These are phyloP conservation scores for Platycercus adscitus DNA, from an alignment of 2,113 vertebrate genomes.

Conservation along the genomic window DNA sequence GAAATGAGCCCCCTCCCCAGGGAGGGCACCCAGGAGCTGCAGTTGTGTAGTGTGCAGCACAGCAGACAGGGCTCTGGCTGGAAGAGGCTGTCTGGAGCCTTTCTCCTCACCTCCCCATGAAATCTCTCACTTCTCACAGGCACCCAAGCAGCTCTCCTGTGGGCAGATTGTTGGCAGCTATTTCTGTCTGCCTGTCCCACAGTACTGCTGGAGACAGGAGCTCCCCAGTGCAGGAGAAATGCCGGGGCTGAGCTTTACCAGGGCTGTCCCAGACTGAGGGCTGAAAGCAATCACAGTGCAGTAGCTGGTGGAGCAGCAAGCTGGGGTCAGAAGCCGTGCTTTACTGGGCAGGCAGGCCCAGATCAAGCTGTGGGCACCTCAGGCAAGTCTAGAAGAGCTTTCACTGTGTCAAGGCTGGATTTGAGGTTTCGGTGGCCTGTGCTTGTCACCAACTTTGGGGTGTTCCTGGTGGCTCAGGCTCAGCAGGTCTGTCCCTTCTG, in stretches of 20 bases:
- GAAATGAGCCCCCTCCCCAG: neutral
- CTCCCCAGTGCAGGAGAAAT: neutral
- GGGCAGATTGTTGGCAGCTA: conserved; percentile 11
- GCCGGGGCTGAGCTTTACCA: neutral
- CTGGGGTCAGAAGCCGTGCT: neutral
- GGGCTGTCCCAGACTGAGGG: neutral
- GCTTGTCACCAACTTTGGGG: neutral
- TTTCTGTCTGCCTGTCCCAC: neutral
- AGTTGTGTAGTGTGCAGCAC: neutral
- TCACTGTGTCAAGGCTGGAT: neutral
- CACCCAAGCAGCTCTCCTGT: neutral
- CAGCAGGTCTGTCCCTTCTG: neutral
- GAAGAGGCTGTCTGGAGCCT: conserved; percentile 5
- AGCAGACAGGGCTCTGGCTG: neutral
- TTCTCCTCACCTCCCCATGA: neutral
- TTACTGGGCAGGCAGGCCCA: neutral
- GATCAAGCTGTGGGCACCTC: neutral
- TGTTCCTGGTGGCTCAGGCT: neutral
- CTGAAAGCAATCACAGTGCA: neutral
- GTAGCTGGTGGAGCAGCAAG: neutral
- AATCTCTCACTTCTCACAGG: neutral
- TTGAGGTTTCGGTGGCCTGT: neutral
- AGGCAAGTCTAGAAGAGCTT: neutral
- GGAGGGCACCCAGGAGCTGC: neutral
- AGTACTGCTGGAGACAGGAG: neutral